A percentile compares a stretch with the other conserved stretches of the same genome.
Evolutionary conservation across 2,113 vertebrate species (phyloP).

Genomic region (Gavialis gangeticus): DNA sequence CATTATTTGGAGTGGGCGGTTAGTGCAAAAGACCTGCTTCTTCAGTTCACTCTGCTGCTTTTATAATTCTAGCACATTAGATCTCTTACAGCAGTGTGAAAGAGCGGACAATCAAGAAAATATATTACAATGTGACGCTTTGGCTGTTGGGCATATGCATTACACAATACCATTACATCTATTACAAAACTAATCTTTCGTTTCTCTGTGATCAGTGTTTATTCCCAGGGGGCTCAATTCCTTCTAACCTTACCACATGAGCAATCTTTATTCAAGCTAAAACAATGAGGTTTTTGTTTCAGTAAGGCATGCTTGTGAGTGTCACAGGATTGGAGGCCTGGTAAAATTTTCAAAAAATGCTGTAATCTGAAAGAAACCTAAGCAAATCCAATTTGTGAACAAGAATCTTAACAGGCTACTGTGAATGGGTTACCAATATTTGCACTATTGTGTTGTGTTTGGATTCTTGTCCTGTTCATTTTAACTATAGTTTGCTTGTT

Average conservation of each 20-base stretch:
- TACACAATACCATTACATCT: neutral
- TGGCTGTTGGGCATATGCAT: neutral
- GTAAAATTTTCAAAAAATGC: neutral
- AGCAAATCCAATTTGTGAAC: neutral
- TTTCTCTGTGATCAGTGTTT: neutral
- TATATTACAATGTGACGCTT: neutral
- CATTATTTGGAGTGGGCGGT: neutral
- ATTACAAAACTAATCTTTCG: neutral
- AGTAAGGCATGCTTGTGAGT: neutral
- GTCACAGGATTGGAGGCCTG: neutral
- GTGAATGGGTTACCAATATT: neutral
- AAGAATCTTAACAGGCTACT: neutral
- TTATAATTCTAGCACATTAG: neutral
- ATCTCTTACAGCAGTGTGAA: fast-evolving
- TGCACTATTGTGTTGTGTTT: slow-evolving; percentile 1
- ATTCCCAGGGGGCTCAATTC: neutral
- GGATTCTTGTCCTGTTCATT: neutral
- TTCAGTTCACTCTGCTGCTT: neutral
- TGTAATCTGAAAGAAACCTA: neutral
- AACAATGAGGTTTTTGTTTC: neutral
- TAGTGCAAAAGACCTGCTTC: neutral
- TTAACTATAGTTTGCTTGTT: neutral
- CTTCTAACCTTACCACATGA: neutral
- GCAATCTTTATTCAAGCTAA: slow-evolving; percentile 11
- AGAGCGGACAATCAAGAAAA: neutral